Conservation (phyloP, 1,140 invertebrate genomes). For the Nebria ingens region DNA sequence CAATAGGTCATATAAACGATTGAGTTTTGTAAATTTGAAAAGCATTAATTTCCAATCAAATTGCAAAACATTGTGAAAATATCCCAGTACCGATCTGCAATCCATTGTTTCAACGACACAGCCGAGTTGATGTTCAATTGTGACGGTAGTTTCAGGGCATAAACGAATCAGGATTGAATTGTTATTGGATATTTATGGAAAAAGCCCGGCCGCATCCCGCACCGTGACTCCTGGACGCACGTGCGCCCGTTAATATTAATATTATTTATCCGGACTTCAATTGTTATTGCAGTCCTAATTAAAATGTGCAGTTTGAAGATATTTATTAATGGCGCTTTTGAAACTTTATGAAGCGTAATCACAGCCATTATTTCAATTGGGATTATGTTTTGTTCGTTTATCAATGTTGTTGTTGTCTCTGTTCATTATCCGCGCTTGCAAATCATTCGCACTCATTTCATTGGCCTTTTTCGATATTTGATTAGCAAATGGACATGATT, state of each 20-base stretch:
- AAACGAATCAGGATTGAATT: background rate
- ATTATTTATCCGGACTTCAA: background rate
- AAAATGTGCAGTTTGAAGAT: conserved; percentile 7
- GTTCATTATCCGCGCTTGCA: background rate
- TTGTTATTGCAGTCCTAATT: background rate
- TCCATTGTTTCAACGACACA: too few species aligned
- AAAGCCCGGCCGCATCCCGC: background rate
- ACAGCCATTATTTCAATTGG: conserved; percentile 2
- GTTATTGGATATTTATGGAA: background rate
- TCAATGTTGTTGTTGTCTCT: background rate
- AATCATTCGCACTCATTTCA: background rate
- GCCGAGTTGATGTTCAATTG: too few species aligned
- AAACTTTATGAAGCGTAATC: conserved; percentile 6
- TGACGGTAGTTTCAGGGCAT: too few species aligned
- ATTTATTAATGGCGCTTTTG: conserved; percentile 10
- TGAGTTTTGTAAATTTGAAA: too few species aligned
- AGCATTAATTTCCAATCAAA: too few species aligned
- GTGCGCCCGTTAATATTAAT: background rate
- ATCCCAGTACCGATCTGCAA: too few species aligned
- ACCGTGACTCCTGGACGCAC: background rate
- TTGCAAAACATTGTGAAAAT: too few species aligned
- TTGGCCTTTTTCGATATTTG: background rate
- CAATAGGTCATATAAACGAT: too few species aligned
- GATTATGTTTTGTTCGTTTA: conserved; percentile 4
- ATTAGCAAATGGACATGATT: background rate